Percentiles rank a stretch among this genome's conserved stretches.
Evolutionary conservation across 2,888 invertebrate species (phyloP).

Genomic region (Capitulum mitella): DNA sequence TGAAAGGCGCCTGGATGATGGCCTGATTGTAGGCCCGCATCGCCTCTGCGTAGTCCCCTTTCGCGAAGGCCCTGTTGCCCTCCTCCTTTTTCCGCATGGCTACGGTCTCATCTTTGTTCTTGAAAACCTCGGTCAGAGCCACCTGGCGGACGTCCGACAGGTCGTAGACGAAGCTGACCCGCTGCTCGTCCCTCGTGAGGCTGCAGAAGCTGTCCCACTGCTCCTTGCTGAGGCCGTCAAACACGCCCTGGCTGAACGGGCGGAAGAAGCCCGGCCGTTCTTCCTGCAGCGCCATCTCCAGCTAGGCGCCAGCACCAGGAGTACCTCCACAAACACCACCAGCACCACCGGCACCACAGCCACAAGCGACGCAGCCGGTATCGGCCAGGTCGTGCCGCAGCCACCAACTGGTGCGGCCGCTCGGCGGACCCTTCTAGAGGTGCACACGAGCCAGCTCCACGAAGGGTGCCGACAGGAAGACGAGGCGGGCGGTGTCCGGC

Average conservation of each 20-base stretch:
- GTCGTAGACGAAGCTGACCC: slow-evolving; percentile 53
- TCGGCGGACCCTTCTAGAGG: too few relatives aligned
- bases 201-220: slow-evolving; percentile 57
- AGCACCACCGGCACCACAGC: too few relatives aligned
- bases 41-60: slow-evolving; percentile 36
- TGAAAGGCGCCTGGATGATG: slow-evolving; percentile 33
- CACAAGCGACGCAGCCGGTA: too few relatives aligned
- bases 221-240: slow-evolving; percentile 51
- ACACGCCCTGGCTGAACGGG: slow-evolving; percentile 56
- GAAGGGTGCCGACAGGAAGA: too few relatives aligned
- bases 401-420: too few relatives aligned
- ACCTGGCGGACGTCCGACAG: slow-evolving; percentile 41
- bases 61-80: slow-evolving; percentile 36
- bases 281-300: slow-evolving; percentile 28
- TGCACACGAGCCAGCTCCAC: too few relatives aligned
- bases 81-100: slow-evolving; percentile 36
- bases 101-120: slow-evolving; percentile 49
- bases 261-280: slow-evolving; percentile 49
- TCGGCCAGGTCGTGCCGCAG: too few relatives aligned
- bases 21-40: slow-evolving; percentile 36
- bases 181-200: slow-evolving; percentile 56
- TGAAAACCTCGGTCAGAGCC: slow-evolving; percentile 44
- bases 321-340: too few relatives aligned
- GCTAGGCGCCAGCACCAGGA: too few relatives aligned
- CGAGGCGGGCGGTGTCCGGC: too few relatives aligned